These are phyloP conservation scores for Enteromius radiatus DNA, from an alignment of 2,797 vertebrate genomes.

Conservation along the genomic window DNA sequence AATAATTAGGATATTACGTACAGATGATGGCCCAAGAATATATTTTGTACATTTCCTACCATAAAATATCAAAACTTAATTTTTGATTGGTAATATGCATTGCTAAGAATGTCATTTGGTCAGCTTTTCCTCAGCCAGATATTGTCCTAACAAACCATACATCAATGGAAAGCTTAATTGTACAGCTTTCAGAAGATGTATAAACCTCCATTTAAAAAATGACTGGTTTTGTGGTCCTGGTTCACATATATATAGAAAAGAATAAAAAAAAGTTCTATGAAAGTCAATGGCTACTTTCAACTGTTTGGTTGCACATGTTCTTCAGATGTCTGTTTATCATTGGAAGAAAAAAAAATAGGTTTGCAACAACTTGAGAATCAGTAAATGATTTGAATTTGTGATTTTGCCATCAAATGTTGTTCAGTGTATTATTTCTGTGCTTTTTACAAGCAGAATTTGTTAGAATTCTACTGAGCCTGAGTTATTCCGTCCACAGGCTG, in stretches of 20 bases:
- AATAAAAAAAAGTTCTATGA: not conserved
- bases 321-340: not conserved
- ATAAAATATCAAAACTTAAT: no score
- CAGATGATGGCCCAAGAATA: no score
- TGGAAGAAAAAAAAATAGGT: not conserved
- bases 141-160: no score
- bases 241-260: not conserved
- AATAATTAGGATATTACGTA: no score
- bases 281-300: not conserved
- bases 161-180: no score
- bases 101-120: no score
- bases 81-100: no score
- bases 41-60: no score
- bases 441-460: conserved; percentile 1
- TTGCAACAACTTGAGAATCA: not conserved
- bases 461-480: not conserved
- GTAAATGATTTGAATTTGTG: not conserved
- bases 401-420: not conserved
- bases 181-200: no score
- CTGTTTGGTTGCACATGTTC: not conserved
- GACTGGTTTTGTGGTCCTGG: no score
- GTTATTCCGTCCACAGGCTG: conserved; percentile 75
- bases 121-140: no score
- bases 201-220: no score
- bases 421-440: not conserved